A percentile compares a stretch with the other conserved stretches of the same genome.
Evolutionary conservation across 35 echinoderm and acorn worm species (phyloP).

Genomic region (Ptychodera flava): DNA sequence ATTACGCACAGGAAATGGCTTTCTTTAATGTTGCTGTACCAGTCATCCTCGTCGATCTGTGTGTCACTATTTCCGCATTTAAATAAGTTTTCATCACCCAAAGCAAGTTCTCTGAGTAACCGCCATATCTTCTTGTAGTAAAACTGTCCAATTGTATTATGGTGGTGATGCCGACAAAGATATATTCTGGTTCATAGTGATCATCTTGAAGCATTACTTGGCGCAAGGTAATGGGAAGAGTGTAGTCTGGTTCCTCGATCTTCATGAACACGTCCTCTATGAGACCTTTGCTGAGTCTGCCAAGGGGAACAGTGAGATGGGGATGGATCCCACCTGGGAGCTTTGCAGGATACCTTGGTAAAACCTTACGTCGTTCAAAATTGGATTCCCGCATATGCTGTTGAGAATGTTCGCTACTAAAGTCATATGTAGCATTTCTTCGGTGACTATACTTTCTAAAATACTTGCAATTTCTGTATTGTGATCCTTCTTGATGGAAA

Average conservation of each 20-base stretch:
- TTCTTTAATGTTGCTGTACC: not conserved
- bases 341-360: not conserved
- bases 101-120: not conserved
- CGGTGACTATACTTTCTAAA: not conserved
- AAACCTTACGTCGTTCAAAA: not conserved
- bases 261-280: not conserved
- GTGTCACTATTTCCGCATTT: not conserved
- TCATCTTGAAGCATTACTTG: not conserved
- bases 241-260: not conserved
- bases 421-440: not conserved
- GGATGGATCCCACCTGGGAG: not conserved
- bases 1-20: not conserved
- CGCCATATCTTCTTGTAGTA: not conserved
- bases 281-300: not conserved
- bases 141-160: not conserved
- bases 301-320: not conserved
- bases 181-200: not conserved
- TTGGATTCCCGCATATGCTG: not conserved
- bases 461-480: not conserved
- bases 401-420: not conserved
- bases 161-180: not conserved
- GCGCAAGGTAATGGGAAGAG: not conserved
- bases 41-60: not conserved
- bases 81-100: not conserved
- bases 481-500: not conserved